Base-by-base conservation (phyloP, 2,797 vertebrate genomes). In the Rachycentron canadum region DNA sequence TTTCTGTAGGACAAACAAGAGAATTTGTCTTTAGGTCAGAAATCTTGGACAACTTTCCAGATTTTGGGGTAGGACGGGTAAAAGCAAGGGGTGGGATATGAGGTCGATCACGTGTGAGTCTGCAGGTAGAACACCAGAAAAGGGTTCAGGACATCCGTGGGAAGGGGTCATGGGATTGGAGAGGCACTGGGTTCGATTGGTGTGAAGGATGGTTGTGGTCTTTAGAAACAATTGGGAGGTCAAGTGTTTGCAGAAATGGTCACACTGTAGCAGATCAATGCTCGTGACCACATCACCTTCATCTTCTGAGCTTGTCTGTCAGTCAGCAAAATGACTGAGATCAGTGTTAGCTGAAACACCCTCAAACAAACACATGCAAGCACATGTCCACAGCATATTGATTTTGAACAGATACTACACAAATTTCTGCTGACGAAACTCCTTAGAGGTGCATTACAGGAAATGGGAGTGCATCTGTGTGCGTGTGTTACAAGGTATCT, bases 201-300 rank as follows among this genome's bases (percentile, higher is more conserved):
- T 45, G n/a, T 75, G 50, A 17, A 45, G 2, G 7, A 49, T 1
- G 23, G n/a, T 28, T 32, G 21, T 23, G 5, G 36, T 17, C 16
- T 25, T 36, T 38, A 36, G 28, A 57, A 70, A 50, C 25, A 65
- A 59, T 12, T 4, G 5, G 12, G 12, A 67, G 53, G n/a, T 69
- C 43, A 23, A 16, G 2, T 14, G 36, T 71, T 56, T 59, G 38
- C 45, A 65, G 73, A 71, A 69, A 32, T 1, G 47, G 78, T 87
- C 69, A 72, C 65, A 12, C 7, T 40, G 60, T 52, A 59, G 78
- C 76, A 55, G 76, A 67, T 86, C 68, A n/a, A 30, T 85, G 52
- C 81, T 84, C 32, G 75, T 82, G 82, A 84, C 84, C 84, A 68
- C 67, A 76, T 83, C 78, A 75, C 85, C 87, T 88, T 91, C 81